Conservation (phyloP, 2,797 vertebrate species). For the Paedocypris micromegethes region DNA sequence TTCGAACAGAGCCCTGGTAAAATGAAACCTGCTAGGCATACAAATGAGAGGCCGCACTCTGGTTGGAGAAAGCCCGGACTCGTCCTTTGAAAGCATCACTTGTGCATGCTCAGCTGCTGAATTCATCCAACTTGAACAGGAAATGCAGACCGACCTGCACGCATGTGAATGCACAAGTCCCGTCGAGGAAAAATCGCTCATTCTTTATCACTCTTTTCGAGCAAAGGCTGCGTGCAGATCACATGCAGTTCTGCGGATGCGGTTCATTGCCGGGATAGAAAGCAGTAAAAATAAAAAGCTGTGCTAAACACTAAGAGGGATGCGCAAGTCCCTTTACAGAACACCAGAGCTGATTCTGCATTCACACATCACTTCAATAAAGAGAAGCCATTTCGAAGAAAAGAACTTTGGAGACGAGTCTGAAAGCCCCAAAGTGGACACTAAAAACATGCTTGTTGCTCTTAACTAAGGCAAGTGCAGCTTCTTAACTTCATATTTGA, state of each 20-base stretch:
- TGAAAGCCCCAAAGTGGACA: neutral
- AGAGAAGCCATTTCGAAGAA: conserved; percentile 18
- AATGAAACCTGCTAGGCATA: conserved; percentile 68
- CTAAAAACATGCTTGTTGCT: neutral
- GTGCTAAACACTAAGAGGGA: neutral
- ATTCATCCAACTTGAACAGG: conserved; percentile 63
- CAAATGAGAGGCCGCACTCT: conserved; percentile 68
- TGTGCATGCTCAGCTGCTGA: conserved; percentile 75
- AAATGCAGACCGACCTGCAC: conserved; percentile 58
- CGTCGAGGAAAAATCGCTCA: conserved; percentile 41
- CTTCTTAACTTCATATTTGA: too few relatives aligned
- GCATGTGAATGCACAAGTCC: conserved; percentile 61
- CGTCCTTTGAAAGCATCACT: conserved; percentile 71
- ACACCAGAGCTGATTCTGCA: conserved; percentile 21
- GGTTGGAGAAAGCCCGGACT: conserved; percentile 62
- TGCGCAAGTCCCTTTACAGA: conserved; percentile 6
- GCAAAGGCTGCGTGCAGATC: neutral
- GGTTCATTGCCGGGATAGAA: neutral
- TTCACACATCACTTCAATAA: conserved; percentile 12
- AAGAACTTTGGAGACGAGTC: conserved; percentile 11
- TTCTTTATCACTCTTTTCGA: neutral
- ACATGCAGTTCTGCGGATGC: neutral
- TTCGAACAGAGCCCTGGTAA: conserved; percentile 60
- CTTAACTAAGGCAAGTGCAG: neutral
- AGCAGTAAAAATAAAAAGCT: neutral